Evolutionary conservation across 2,888 invertebrate species (phyloP).

Genomic region (Pelosia muscerda): DNA sequence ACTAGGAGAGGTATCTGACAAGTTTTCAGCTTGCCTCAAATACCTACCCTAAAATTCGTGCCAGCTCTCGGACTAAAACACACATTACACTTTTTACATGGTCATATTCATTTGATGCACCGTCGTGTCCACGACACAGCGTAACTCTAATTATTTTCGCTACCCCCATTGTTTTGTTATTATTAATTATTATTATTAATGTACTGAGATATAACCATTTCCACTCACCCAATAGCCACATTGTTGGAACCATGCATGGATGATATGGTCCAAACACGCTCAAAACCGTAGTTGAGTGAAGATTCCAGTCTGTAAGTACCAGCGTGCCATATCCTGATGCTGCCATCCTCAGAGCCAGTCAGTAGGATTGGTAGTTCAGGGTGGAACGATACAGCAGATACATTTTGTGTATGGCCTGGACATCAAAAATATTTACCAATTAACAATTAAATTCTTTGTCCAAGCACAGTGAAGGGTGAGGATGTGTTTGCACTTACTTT

Average conservation of each 20-base stretch:
- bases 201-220: not conserved
- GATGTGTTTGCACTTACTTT: conserved; percentile 79
- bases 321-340: conserved; percentile 99
- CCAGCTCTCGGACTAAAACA: too few species aligned
- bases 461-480: not conserved
- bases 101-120: too few species aligned
- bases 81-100: too few species aligned
- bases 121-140: too few species aligned
- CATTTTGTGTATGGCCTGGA: conserved; percentile 97
- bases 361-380: conserved; percentile 98
- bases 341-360: conserved; percentile 99
- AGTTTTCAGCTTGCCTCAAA: too few species aligned
- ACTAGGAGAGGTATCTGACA: too few species aligned
- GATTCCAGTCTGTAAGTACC: conserved; percentile 99
- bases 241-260: conserved; percentile 98
- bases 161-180: too few species aligned
- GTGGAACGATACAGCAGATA: conserved; percentile 98
- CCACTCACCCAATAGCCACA: conserved; percentile 93
- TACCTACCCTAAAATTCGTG: too few species aligned
- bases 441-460: not conserved
- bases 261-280: conserved; percentile 98
- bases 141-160: too few species aligned
- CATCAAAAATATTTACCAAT: conserved; percentile 1
- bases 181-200: too few species aligned
- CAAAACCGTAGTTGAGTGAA: conserved; percentile 98